Percentiles rank a stretch among this genome's conserved stretches.
These are phyloP conservation scores for Amphipyra tragopoginis DNA, from an alignment of 2,888 invertebrate genomes.

Conservation along the genomic window DNA sequence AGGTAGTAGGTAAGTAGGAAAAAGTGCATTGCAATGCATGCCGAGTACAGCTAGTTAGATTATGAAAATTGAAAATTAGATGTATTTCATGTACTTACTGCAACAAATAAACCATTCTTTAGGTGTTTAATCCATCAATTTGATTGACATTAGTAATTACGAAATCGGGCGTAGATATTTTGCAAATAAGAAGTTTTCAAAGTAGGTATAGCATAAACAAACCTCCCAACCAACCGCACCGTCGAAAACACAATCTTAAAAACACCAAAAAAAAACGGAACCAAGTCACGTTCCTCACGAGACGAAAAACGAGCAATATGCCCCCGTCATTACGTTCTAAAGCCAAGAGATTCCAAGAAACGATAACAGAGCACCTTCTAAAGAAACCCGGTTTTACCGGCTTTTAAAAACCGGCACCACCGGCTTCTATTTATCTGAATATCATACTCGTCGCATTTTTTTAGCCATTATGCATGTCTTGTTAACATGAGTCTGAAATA, in stretches of 20 bases:
- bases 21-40: too few relatives aligned
- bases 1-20: too few relatives aligned
- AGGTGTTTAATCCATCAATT: too few relatives aligned
- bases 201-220: not conserved
- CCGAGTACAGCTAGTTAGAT: too few relatives aligned
- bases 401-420: conserved; percentile 6
- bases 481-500: conserved; percentile 59
- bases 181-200: not conserved
- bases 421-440: conserved; percentile 34
- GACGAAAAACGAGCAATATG: conserved; percentile 54
- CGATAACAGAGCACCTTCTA: conserved; percentile 55
- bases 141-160: too few relatives aligned
- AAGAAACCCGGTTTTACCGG: conserved; percentile 34
- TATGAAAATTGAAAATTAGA: too few relatives aligned
- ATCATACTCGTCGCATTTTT: conserved; percentile 49
- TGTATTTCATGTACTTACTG: too few relatives aligned
- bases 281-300: conserved; percentile 47
- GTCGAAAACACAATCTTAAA: conserved; percentile 26
- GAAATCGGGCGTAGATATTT: too few relatives aligned
- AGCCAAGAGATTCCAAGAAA: conserved; percentile 55
- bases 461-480: conserved; percentile 60
- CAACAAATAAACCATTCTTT: too few relatives aligned
- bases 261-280: conserved; percentile 32
- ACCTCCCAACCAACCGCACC: conserved; percentile 20
- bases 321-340: conserved; percentile 56